Evolutionary conservation across 2,113 vertebrate genomes (phyloP), one percentile per base, ranked within the genome.

Genomic region (Pterocles gutturalis): DNA sequence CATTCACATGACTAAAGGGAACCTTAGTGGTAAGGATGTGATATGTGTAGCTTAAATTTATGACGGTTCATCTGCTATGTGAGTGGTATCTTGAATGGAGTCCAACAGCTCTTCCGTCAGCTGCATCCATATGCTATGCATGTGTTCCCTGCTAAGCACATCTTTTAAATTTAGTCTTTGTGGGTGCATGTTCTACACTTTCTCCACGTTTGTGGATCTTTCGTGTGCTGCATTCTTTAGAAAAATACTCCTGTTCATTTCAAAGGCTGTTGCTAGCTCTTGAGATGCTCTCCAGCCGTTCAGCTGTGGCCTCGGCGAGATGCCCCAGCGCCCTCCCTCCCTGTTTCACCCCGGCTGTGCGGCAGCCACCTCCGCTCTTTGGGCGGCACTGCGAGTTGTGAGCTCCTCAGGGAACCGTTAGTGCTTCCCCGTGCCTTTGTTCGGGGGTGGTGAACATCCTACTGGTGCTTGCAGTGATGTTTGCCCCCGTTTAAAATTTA

Each of bases 111-210:
- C 97, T 98, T 97, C 97, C 89, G 78, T 98, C 98, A 98, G 97
- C 95, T 85, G 43, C 95, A 97, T 98, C 97, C 98, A 97, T 98
- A 98, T 98, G 98, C 97, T 98, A 81, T 92, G 97, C 98, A 94
- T 98, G 98, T 98, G 97, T 97, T 98, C 97, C 93, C 92, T 97
- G 96, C 97, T 98, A 97, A 97, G 97, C 98, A 98, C 96, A 96
- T 97, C 94, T 98, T 97, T 98, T 97, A 98, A 98, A 98, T 98
- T 98, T 98, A 98, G 98, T 95, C 95, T 94, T 97, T 96, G 97
- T 98, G 97, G 98, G 98, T 97, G 96, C 97, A 70, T 96, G 96
- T 96, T 98, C 98, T 97, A 96, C 97, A 96, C 95, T 97, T 97
- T 98, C 48, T 90, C 89, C 91, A 61, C 97, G 90, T 95, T 97